phyloP scores from a whole-genome alignment of 2,797 vertebrate genomes.

The Ceryle rudis region DNA sequence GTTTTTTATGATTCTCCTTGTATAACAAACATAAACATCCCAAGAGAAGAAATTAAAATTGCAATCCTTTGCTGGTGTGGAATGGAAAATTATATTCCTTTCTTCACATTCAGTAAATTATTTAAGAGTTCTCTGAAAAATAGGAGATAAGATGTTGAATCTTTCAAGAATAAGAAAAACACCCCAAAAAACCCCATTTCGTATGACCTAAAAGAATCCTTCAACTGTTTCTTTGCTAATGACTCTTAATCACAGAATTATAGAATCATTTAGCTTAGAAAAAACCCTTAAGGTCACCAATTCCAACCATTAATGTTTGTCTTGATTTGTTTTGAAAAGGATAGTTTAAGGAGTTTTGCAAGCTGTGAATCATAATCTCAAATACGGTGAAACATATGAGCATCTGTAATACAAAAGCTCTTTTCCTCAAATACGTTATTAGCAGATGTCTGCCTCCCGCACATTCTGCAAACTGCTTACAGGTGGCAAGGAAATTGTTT shows the following conservation, averaged over 20 bases:
- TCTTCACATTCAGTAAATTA: neutral
- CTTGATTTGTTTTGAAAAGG: neutral
- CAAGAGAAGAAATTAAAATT: neutral
- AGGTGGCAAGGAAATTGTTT: constrained; percentile 30
- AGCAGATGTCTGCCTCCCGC: neutral
- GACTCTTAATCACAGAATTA: neutral
- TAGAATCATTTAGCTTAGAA: neutral
- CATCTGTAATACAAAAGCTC: neutral
- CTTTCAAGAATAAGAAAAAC: neutral
- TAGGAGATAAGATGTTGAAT: neutral
- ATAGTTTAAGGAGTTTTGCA: neutral
- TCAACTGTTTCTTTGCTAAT: neutral
- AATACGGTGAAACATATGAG: neutral
- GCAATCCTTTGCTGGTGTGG: neutral
- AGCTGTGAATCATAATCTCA: neutral
- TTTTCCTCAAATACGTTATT: neutral
- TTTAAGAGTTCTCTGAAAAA: neutral
- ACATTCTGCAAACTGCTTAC: constrained; percentile 13
- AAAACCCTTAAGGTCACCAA: neutral
- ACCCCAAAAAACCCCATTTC: neutral
- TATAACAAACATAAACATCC: neutral
- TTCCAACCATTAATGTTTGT: neutral
- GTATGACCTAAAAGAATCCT: neutral
- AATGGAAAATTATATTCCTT: neutral
- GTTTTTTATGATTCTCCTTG: neutral